Evolutionary conservation across 2,113 vertebrate genomes (phyloP), one percentile per base, ranked within the genome.

Genomic region (Notarius quadriscutis): DNA sequence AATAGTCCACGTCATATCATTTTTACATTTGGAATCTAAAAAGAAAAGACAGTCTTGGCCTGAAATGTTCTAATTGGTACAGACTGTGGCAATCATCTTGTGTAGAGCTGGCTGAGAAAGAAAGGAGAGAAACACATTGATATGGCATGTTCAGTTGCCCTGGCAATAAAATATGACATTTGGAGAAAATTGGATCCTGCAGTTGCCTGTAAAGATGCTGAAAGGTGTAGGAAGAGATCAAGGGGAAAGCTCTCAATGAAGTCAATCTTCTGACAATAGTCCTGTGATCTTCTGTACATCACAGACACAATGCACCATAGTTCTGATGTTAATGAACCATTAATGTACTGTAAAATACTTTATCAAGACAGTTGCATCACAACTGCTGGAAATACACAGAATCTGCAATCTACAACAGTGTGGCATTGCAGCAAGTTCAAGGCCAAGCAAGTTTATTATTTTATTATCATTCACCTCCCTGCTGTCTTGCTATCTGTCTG

Each of bases 131-230:
- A 18, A 51, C 18, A 25, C 72, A 75, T 41, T 41, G 34, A 89
- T 84, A 71, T 0, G 22, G 80, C n/a, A 75, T 79, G 79, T 62
- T 72, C 62, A 18, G 89, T 69, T 84, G 81, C 84, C 60, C 65
- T 48, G 51, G 65, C 41, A 58, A 87, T 90, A 84, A 84, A 88
- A 90, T 81, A 86, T 90, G 90, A 89, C 88, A 87, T 89, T 89
- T 86, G 27, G 65, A 50, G 41, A 60, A 87, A 90, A 88, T 81
- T 90, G 86, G 83, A 90, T 83, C 48, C 84, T 83, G 85, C 60
- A 57, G 57, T 82, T 89, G 83, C 62, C 62, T 82, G 88, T 81
- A 89, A 80, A 84, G 75, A 75, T 74, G 34, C 75, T 83, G 57
- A 90, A 84, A 81, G 78, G 80, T 60, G 34, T 81, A 71, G 53